Conservation (phyloP, 2,888 invertebrate species). For the Perdita meconis region DNA sequence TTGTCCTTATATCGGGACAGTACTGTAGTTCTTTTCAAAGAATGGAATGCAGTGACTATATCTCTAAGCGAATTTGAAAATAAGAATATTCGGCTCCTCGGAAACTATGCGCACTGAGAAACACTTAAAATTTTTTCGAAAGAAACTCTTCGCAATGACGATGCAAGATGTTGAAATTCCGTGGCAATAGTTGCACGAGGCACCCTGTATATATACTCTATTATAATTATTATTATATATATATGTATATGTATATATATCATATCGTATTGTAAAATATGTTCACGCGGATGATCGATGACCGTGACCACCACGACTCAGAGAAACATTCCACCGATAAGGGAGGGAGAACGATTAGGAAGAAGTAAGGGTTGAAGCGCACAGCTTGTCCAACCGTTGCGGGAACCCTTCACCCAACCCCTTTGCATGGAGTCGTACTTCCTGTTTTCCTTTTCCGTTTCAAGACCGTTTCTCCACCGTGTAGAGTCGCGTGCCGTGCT, state of each 20-base stretch:
- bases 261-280: constrained; percentile 61
- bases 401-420: constrained; percentile 24
- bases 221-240: constrained; percentile 35
- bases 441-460: constrained; percentile 60
- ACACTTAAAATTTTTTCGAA: no score
- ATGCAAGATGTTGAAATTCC: no score
- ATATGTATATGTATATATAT: constrained; percentile 64
- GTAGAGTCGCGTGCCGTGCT: constrained; percentile 10
- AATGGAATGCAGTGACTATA: no score
- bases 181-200: no score
- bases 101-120: no score
- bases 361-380: constrained; percentile 27
- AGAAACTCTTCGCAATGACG: no score
- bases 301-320: constrained; percentile 50
- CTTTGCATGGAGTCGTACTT: constrained; percentile 44
- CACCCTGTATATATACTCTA: constrained; percentile 4
- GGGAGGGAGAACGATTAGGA: constrained; percentile 15
- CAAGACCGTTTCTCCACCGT: constrained; percentile 23
- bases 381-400: constrained; percentile 32
- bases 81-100: no score
- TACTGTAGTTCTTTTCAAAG: no score
- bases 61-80: no score
- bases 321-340: constrained; percentile 72
- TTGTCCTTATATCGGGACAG: no score
- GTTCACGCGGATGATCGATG: constrained; percentile 63